Base-by-base conservation (phyloP, 2,888 invertebrate species). In the Deilephila porcellus region DNA sequence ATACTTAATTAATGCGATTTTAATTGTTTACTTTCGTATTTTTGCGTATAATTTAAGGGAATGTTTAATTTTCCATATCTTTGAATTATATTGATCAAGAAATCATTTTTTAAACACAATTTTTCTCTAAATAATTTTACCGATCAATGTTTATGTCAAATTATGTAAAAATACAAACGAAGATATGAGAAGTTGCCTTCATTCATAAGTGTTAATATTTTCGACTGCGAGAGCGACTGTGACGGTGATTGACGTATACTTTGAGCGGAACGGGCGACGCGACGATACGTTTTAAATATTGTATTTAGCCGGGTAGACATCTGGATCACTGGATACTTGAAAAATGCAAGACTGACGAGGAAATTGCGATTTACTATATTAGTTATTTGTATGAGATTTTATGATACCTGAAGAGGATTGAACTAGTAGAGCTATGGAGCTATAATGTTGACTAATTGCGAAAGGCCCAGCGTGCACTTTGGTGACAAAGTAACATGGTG, bases 151-250 rank as follows among this genome's bases (percentile, higher is more conserved):
- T n/a, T 25, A 14, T 20, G 19, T 64, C 20, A 20, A 20, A 20
- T 8, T 20, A 37, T 20, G 11, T n/a, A 4, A 25, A 64, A 52
- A 67, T 34, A 52, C 45, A 25, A 37, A 11, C 45, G 25, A 34
- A 63, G 45, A 52, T 67, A 67, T 67, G 67, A 52, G 45, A 67
- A 67, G 52, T 67, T 67, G 52, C 20, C 20, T n/a, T 6, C n/a
- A 25, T 67, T 45, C 45, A 67, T 67, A 67, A 67, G 11, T 56
- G 4, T 56, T n/a, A n/a, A 56, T 56, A 5, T 56, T 56, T 19
- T 20, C 45, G 14, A 20, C 45, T 2, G 25, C 25, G 5, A 25
- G 67, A 25, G 67, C 52, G 67, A 67, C 25, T 67, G 67, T 25
- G 37, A 25, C 67, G 45, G 52, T 52, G 20, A 67, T 67, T 45